Conservation (phyloP, 1,140 invertebrate genomes). For the Sinonovacula constricta region DNA sequence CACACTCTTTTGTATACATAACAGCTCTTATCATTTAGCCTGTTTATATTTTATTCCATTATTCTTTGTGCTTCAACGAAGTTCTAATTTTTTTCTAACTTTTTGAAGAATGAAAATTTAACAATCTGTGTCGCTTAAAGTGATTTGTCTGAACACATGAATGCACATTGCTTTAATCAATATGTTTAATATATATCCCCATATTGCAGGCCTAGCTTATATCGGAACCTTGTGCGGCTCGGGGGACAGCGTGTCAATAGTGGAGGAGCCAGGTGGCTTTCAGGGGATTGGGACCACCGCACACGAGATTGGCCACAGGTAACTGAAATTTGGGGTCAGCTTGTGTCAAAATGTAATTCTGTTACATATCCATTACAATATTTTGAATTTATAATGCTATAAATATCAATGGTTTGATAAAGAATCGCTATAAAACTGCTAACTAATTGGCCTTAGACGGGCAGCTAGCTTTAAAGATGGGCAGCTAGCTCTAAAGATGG, state of each 20-base stretch:
- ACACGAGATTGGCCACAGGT: slow-evolving; percentile 72
- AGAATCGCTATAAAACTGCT: no score
- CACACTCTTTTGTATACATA: not conserved
- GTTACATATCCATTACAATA: no score
- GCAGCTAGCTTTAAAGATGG: no score
- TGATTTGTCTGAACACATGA: not conserved
- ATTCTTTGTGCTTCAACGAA: not conserved
- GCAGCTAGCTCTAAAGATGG: no score
- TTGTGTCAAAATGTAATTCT: no score
- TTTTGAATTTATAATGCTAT: no score
- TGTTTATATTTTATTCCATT: not conserved
- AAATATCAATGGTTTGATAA: no score
- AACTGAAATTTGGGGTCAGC: no score
- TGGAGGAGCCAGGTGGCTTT: slow-evolving; percentile 71
- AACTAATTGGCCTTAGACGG: no score
- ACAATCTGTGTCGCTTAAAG: not conserved
- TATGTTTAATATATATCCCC: slow-evolving; percentile 1
- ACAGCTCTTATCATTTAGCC: not conserved
- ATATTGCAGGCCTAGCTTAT: slow-evolving; percentile 57
- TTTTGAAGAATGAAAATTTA: not conserved
- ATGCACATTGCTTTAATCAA: not conserved
- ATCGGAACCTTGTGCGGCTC: slow-evolving; percentile 64
- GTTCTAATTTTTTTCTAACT: not conserved
- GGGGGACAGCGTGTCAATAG: slow-evolving; percentile 65
- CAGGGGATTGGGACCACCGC: slow-evolving; percentile 65